Conservation (phyloP, 2,797 vertebrate species). For the Erithacus rubecula region DNA sequence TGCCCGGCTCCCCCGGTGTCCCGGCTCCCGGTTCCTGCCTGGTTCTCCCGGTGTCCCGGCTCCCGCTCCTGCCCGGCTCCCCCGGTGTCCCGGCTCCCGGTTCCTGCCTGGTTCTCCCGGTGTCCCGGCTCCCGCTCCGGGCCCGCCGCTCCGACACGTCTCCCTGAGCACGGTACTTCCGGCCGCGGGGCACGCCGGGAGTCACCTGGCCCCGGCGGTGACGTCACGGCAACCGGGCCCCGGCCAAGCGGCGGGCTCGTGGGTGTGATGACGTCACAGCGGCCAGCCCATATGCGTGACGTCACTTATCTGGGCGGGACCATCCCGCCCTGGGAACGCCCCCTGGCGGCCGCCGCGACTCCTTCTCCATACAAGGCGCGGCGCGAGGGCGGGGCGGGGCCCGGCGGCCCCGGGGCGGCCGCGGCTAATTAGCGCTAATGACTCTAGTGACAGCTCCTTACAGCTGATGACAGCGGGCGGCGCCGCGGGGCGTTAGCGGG, state of each 20-base stretch:
- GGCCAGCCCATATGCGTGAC: neutral
- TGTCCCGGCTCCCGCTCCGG: neutral
- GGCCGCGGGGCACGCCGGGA: neutral
- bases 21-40: too few species aligned
- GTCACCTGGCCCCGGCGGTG: neutral
- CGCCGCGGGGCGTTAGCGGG: neutral
- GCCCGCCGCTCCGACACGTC: neutral
- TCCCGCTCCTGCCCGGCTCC: too few species aligned
- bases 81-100: neutral
- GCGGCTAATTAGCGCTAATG: neutral
- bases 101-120: too few species aligned
- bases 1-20: too few species aligned
- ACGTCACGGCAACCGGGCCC: neutral
- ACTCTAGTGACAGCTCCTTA: neutral
- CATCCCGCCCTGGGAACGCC: too few species aligned
- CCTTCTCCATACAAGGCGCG: constrained; percentile 39
- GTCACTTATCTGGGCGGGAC: neutral
- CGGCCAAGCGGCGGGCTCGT: neutral
- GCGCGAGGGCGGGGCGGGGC: neutral
- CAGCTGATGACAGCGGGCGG: neutral
- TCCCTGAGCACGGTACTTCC: neutral
- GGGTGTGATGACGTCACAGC: neutral
- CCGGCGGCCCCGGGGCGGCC: neutral
- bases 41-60: too few species aligned
- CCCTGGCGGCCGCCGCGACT: neutral